phyloP scores from a whole-genome alignment of 2,797 vertebrate species.

The Rhadinocentrus ornatus region DNA sequence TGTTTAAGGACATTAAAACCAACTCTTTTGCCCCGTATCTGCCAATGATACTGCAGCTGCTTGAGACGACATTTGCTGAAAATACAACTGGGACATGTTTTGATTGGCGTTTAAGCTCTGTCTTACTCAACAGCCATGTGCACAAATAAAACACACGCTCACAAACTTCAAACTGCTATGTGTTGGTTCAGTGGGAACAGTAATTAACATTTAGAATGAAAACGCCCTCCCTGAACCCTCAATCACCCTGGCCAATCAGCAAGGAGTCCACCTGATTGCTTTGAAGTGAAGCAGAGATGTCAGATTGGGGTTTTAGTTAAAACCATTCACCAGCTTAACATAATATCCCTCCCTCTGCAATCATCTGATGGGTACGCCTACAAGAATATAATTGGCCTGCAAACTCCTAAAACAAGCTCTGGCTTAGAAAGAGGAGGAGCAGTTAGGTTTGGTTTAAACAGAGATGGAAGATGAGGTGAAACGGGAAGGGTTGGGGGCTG shows the following conservation, averaged over 20 bases:
- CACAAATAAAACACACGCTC: conserved; percentile 24
- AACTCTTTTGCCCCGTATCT: conserved; percentile 30
- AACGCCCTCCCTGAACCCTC: conserved; percentile 54
- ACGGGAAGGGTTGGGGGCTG: neutral
- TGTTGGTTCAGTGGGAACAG: conserved; percentile 53
- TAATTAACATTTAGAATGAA: conserved; percentile 70
- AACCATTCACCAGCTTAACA: conserved; percentile 76
- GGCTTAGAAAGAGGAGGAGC: conserved; percentile 29
- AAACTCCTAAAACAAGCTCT: conserved; percentile 62
- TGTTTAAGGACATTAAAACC: conserved; percentile 46
- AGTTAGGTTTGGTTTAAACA: conserved; percentile 19
- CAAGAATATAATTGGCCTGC: conserved; percentile 71
- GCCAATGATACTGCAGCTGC: conserved; percentile 30
- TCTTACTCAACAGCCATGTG: conserved; percentile 2
- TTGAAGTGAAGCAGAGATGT: conserved; percentile 81
- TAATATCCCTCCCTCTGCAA: conserved; percentile 75
- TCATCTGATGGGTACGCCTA: conserved; percentile 80
- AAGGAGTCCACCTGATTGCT: conserved; percentile 66
- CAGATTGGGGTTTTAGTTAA: conserved; percentile 69
- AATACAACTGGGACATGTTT: conserved; percentile 42
- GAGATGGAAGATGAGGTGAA: conserved; percentile 32
- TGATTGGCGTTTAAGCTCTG: conserved; percentile 38
- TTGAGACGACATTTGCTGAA: conserved; percentile 29
- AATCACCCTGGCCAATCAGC: conserved; percentile 69
- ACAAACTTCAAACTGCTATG: conserved; percentile 45